These are phyloP conservation scores for Laupala kohalensis DNA, from an alignment of 1,140 invertebrate genomes.

Conservation along the genomic window DNA sequence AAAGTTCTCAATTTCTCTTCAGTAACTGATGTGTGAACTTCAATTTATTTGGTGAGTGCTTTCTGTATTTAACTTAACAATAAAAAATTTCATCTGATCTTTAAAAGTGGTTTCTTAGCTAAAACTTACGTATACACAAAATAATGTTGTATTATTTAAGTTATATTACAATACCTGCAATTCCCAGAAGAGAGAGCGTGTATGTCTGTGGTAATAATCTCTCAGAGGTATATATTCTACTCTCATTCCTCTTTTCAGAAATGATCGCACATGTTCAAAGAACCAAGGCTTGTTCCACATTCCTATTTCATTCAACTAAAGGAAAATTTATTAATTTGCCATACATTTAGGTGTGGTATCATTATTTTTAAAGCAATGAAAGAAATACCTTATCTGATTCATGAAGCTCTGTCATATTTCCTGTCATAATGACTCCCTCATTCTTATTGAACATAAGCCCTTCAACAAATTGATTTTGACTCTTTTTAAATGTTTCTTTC, in stretches of 20 bases:
- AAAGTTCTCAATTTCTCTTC: too few relatives aligned
- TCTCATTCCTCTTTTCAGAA: conserved; percentile 29
- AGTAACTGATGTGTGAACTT: too few relatives aligned
- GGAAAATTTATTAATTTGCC: neutral
- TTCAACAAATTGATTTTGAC: conserved; percentile 63
- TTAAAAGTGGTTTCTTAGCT: too few relatives aligned
- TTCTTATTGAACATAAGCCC: conserved; percentile 49
- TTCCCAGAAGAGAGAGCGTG: conserved; percentile 70
- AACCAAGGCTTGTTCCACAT: conserved; percentile 76
- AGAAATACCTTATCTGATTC: conserved; percentile 43
- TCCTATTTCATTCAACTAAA: conserved; percentile 52
- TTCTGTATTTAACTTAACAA: too few relatives aligned
- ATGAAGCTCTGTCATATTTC: conserved; percentile 41
- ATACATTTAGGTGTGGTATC: neutral
- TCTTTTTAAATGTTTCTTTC: conserved; percentile 34
- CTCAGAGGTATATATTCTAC: conserved; percentile 63
- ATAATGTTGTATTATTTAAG: too few relatives aligned
- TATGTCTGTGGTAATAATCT: conserved; percentile 74
- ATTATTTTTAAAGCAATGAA: neutral
- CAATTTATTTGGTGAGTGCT: too few relatives aligned
- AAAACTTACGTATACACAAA: too few relatives aligned
- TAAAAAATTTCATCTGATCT: too few relatives aligned
- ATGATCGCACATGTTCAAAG: conserved; percentile 53
- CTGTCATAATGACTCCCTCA: conserved; percentile 64
- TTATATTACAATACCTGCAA: too few relatives aligned